These are phyloP conservation scores for Melanitta fusca DNA, from an alignment of 2,797 vertebrate species.

Conservation along the genomic window DNA sequence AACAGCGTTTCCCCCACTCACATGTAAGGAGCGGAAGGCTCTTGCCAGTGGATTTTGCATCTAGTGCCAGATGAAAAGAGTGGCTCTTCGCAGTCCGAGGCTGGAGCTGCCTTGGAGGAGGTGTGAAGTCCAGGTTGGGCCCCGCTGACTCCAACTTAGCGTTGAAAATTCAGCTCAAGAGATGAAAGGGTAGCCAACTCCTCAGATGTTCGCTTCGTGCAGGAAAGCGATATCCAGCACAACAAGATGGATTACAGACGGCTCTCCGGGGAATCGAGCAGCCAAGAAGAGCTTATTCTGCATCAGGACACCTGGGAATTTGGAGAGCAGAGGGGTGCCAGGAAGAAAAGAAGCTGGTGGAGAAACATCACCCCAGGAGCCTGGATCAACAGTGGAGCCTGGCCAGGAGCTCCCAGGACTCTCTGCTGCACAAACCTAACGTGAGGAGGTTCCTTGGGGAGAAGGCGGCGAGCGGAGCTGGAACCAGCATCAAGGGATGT, in stretches of 20 bases:
- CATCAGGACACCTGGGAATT: not conserved
- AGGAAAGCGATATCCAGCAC: not conserved
- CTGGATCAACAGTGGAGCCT: not conserved
- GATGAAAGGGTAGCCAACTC: slow-evolving; percentile 7
- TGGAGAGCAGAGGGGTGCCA: not conserved
- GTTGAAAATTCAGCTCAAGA: not conserved
- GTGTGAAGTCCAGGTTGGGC: slow-evolving; percentile 18
- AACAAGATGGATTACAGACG: not conserved
- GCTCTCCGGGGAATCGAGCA: not conserved
- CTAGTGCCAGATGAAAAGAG: slow-evolving; percentile 8
- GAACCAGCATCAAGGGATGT: not conserved
- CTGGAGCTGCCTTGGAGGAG: slow-evolving; percentile 12
- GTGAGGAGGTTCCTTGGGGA: not conserved
- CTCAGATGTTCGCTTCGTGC: slow-evolving; percentile 31
- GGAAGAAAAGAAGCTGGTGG: not conserved
- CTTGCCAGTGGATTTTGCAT: slow-evolving; percentile 8
- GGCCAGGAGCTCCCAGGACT: not conserved
- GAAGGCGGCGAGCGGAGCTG: not conserved
- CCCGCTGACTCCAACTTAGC: not conserved
- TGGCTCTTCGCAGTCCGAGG: not conserved
- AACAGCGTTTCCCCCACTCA: rapidly evolving
- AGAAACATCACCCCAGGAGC: not conserved
- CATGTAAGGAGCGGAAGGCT: not conserved
- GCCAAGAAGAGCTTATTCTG: not conserved
- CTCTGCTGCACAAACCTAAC: not conserved